Evolutionary conservation across 1,140 invertebrate genomes (phyloP).

Genomic region (Araneus ventricosus): DNA sequence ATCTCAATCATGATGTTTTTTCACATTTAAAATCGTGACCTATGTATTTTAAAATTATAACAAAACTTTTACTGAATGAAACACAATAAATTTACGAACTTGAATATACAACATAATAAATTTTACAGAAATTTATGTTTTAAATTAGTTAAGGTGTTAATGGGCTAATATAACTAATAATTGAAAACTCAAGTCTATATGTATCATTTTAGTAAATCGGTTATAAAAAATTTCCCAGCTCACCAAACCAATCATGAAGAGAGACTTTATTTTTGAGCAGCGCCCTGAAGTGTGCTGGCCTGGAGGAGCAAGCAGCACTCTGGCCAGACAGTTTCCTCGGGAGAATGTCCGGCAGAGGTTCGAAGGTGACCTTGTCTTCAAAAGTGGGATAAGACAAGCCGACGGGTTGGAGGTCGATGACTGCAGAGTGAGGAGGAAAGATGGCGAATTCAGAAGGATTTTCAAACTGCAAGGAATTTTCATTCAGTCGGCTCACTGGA

Average conservation of each 20-base stretch:
- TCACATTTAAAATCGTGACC: no score
- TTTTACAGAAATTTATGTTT: no score
- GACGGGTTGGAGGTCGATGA: constrained; percentile 68
- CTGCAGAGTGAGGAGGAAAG: constrained; percentile 68
- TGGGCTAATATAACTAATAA: no score
- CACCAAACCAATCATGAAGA: constrained; percentile 80
- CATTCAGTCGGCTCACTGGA: constrained; percentile 51
- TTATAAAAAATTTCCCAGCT: constrained; percentile 68
- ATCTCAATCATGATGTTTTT: no score
- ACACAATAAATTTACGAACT: no score
- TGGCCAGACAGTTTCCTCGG: constrained; percentile 59
- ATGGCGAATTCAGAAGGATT: constrained; percentile 70
- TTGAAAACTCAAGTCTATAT: no score
- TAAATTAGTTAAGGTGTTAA: no score
- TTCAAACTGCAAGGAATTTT: constrained; percentile 65
- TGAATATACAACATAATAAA: no score
- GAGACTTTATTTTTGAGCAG: constrained; percentile 74
- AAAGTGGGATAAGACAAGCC: constrained; percentile 8
- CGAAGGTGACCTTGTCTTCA: constrained; percentile 78
- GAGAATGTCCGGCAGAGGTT: constrained; percentile 79
- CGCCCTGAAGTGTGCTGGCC: constrained; percentile 76
- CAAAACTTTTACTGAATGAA: no score
- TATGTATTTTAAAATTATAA: no score
- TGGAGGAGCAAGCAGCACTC: constrained; percentile 53
- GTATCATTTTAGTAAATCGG: no score